Evolutionary conservation across 1,140 invertebrate genomes (phyloP).

Genomic region (Hydropsyche tenuis): DNA sequence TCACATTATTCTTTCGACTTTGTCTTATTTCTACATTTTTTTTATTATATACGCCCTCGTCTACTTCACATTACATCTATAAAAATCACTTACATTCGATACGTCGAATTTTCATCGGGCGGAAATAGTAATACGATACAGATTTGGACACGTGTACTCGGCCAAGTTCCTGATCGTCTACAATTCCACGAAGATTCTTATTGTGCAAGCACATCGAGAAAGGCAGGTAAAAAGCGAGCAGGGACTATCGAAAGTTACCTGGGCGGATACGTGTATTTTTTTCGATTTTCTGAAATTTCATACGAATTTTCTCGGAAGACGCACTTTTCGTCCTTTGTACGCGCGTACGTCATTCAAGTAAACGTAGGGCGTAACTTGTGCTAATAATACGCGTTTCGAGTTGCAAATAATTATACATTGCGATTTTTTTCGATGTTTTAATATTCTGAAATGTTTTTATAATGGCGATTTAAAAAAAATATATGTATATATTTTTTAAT

Average conservation of each 20-base stretch:
- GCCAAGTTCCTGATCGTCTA: neutral
- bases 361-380: neutral
- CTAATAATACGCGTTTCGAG: slow-evolving; percentile 14
- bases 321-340: slow-evolving; percentile 7
- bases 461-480: too few species aligned
- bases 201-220: neutral
- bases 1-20: too few species aligned
- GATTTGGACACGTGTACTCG: slow-evolving; percentile 3
- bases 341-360: neutral
- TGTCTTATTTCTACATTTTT: too few species aligned
- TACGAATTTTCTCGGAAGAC: slow-evolving; percentile 24
- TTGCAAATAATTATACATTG: neutral
- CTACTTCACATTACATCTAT: neutral
- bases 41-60: slow-evolving; percentile 3
- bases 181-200: neutral
- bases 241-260: too few species aligned
- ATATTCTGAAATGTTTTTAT: too few species aligned
- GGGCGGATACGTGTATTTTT: neutral
- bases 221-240: neutral
- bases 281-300: neutral
- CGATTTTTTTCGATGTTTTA: too few species aligned
- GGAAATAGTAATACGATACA: slow-evolving; percentile 26
- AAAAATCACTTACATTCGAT: neutral
- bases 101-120: neutral
- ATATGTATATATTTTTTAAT: too few species aligned